Evolutionary conservation across 2,797 vertebrate genomes (phyloP).

Genomic region (Prunella strophiata): DNA sequence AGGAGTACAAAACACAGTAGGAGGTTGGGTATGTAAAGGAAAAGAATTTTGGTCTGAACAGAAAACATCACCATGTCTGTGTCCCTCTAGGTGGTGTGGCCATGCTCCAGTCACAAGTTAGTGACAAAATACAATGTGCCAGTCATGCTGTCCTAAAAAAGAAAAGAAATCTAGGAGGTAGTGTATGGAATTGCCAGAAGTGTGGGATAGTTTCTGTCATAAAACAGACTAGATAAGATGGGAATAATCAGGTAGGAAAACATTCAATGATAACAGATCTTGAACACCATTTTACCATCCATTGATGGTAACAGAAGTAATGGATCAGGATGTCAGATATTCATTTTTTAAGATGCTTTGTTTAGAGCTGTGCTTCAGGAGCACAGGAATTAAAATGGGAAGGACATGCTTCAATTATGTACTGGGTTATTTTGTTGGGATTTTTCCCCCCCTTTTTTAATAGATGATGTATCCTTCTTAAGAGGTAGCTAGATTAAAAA

Average conservation of each 20-base stretch:
- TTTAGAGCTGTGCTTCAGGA: neutral
- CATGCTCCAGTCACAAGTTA: neutral
- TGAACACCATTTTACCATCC: neutral
- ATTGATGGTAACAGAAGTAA: neutral
- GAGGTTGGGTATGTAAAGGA: neutral
- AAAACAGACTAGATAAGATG: neutral
- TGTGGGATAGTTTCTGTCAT: neutral
- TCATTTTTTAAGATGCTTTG: neutral
- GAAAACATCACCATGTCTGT: fast-evolving
- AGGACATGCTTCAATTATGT: neutral
- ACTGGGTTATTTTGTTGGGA: neutral
- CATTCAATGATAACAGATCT: neutral
- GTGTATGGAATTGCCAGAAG: neutral
- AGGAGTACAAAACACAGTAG: neutral
- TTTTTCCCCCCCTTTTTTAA: neutral
- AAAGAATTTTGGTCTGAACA: neutral
- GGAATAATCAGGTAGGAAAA: neutral
- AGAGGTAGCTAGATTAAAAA: neutral
- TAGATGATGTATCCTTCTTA: neutral
- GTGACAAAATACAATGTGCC: neutral
- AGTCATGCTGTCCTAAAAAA: neutral
- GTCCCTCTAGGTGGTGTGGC: neutral
- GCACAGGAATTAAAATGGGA: neutral
- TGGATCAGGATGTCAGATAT: neutral
- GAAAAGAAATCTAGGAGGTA: neutral